Conservation (phyloP, 2,888 invertebrate species). For the Halocaridina rubra region DNA sequence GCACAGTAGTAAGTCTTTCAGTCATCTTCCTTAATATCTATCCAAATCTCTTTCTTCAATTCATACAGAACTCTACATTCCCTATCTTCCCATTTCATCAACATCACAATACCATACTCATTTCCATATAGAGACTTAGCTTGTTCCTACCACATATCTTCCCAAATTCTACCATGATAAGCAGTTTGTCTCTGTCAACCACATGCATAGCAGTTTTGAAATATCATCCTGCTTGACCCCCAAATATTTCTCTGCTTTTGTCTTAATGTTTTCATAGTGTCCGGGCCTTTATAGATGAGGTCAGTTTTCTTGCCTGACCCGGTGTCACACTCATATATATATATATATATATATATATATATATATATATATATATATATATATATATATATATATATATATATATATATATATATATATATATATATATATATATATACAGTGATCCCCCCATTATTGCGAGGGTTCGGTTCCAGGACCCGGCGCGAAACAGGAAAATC, state of each 20-base stretch:
- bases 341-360: slow-evolving; percentile 26
- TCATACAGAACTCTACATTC: no score
- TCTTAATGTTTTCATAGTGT: neutral
- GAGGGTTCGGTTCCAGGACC: no score
- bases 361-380: slow-evolving; percentile 31
- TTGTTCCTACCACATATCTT: neutral
- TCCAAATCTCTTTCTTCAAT: no score
- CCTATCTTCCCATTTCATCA: no score
- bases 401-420: slow-evolving; percentile 22
- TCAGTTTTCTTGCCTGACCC: no score
- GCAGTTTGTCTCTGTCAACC: neutral
- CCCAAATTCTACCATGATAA: neutral
- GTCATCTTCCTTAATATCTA: no score
- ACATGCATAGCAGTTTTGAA: neutral
- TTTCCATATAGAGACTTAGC: no score
- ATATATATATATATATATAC: slow-evolving; percentile 44
- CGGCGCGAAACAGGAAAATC: no score
- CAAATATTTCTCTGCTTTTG: neutral
- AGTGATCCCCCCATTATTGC: no score
- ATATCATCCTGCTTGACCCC: neutral
- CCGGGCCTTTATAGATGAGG: neutral
- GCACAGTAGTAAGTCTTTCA: no score
- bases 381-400: slow-evolving; percentile 26
- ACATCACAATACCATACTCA: no score
- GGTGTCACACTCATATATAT: no score